These are phyloP conservation scores for Platanista minor DNA, from an alignment of 2,113 vertebrate genomes.

Conservation along the genomic window DNA sequence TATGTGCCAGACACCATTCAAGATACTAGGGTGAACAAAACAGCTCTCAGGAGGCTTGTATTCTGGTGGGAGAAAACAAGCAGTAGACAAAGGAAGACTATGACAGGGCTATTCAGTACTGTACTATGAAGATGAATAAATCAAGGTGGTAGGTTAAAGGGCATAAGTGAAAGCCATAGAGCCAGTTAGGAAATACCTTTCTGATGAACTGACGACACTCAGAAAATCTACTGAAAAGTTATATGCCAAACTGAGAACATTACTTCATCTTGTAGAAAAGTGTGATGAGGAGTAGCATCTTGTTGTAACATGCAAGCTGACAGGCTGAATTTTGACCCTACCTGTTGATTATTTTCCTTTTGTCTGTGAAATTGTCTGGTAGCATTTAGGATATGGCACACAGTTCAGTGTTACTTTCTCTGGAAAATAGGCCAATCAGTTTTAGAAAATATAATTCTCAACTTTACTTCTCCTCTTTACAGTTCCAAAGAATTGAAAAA, in stretches of 20 bases:
- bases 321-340: background rate
- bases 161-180: background rate
- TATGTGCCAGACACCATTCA: background rate
- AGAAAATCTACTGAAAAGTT: background rate
- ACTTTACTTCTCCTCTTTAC: background rate
- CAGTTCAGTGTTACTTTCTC: background rate
- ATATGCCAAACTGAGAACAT: background rate
- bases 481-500: background rate
- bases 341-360: background rate
- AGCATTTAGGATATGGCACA: background rate
- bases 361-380: background rate
- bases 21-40: background rate
- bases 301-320: background rate
- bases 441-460: background rate
- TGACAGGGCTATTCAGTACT: background rate
- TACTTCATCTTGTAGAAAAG: background rate
- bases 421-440: background rate
- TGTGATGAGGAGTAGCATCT: background rate
- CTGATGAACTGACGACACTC: background rate
- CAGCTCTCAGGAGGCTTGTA: background rate
- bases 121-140: background rate
- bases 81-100: background rate
- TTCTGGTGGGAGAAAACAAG: background rate
- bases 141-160: background rate
- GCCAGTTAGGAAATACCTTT: background rate